Base-by-base conservation (phyloP, 2,797 vertebrate genomes). In the Delichon dasypus region DNA sequence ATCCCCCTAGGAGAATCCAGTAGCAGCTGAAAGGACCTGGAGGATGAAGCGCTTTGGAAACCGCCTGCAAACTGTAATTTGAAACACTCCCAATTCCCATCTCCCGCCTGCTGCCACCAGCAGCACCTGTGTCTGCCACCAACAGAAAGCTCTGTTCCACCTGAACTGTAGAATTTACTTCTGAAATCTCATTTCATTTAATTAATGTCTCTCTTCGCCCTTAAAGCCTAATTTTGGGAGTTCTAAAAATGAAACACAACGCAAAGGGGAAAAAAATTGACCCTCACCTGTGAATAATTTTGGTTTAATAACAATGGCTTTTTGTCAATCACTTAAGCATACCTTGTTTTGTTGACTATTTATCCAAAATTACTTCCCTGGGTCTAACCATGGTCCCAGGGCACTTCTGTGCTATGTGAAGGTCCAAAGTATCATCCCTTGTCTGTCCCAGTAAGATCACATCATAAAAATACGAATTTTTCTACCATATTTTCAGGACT, bases 121-220 rank as follows among this genome's bases (percentile, higher is more conserved):
- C 18, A 45, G 11, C 2, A 3, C n/a, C 36, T 9, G 7, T 9
- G 6, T 3, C 42, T 21, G 0, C 16, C 73, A 19, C 62, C n/a
- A 36, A 48, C 15, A 34, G 9, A 83, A 73, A 70, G 1, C 16
- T 29, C 30, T 85, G 70, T 32, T 79, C 25, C 38, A 18, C 10
- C 34, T 70, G 50, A 81, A 89, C 74, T 7, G 13, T 5, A 53
- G 11, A 18, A 77, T 26, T 73, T 26, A 3, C 48, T 21, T 29
- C 22, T 13, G 19, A 82, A 86, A 58, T 38, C n/a, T 58, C 21
- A 17, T 42, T 76, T 45, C 0, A 0, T 36, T 61, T 40, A 30
- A 65, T 61, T 23, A 34, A 34, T 23, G 34, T 3, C 29, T 45
- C 51, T 76, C 64, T 64, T 48, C 26, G 51, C 25, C 5, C 47